A percentile compares a stretch with the other conserved stretches of the same genome.
Evolutionary conservation across 2,113 vertebrate genomes (phyloP).

Genomic region (Ornithorhynchus anatinus): DNA sequence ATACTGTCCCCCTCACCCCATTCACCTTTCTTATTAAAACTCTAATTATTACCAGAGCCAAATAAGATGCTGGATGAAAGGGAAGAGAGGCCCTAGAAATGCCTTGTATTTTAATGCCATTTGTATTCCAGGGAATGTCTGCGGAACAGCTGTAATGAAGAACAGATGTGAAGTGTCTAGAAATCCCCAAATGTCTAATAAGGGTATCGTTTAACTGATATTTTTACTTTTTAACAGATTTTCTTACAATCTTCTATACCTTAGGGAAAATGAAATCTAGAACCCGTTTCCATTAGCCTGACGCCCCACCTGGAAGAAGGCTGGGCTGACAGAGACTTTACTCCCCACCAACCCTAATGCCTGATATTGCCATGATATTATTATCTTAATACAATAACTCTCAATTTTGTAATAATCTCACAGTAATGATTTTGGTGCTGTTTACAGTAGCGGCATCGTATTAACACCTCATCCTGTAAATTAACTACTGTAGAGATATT

Average conservation of each 20-base stretch:
- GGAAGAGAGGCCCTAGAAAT: constrained; percentile 30
- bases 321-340: too few species aligned
- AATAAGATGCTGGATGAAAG: constrained; percentile 41
- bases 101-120: constrained; percentile 49
- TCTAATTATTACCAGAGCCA: constrained; percentile 39
- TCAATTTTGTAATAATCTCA: not conserved
- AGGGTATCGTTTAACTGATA: not conserved
- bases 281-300: not conserved
- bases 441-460: too few species aligned
- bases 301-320: too few species aligned
- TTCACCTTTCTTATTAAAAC: constrained; percentile 40
- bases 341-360: too few species aligned
- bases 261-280: not conserved
- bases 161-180: not conserved
- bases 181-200: not conserved
- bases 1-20: not conserved
- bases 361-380: not conserved
- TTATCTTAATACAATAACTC: not conserved
- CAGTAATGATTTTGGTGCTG: not conserved
- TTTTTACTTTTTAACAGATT: too few species aligned
- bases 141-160: not conserved
- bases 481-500: not conserved
- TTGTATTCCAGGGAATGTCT: not conserved
- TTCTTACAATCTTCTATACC: not conserved
- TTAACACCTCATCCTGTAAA: not conserved